Percentiles rank a stretch among this genome's conserved stretches.
These are phyloP conservation scores for Apocheima hispidaria DNA, from an alignment of 2,888 invertebrate genomes.

Conservation along the genomic window DNA sequence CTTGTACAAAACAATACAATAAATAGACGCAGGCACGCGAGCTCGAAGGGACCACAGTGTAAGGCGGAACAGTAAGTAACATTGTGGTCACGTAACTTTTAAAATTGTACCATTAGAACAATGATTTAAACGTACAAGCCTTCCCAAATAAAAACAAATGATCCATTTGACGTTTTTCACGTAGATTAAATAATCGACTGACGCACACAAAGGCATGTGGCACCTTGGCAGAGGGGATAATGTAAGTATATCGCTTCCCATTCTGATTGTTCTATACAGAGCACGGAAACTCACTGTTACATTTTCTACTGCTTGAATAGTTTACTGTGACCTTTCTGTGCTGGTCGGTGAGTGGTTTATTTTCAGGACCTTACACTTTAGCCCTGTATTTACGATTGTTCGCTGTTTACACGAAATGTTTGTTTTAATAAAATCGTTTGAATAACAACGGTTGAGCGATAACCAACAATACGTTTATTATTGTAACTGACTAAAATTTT, in stretches of 20 bases:
- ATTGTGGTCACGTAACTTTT: too few species aligned
- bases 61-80: neutral
- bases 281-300: too few species aligned
- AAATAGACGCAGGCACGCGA: slow-evolving; percentile 41
- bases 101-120: too few species aligned
- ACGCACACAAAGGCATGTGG: too few species aligned
- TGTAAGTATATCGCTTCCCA: too few species aligned
- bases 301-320: neutral
- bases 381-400: slow-evolving; percentile 12
- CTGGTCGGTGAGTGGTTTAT: slow-evolving; percentile 30
- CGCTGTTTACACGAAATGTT: slow-evolving; percentile 24
- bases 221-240: too few species aligned
- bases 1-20: slow-evolving; percentile 43
- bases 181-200: too few species aligned
- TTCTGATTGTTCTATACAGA: neutral
- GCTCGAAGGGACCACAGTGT: slow-evolving; percentile 13
- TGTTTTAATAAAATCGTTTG: slow-evolving; percentile 15
- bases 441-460: neutral
- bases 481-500: neutral
- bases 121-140: too few species aligned
- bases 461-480: neutral
- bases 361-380: slow-evolving; percentile 22
- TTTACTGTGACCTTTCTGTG: slow-evolving; percentile 16
- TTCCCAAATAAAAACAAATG: too few species aligned
- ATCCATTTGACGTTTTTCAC: too few species aligned